Evolutionary conservation across 2,113 vertebrate species (phyloP), one percentile per base, ranked within the genome.

Genomic region (Phalacrocorax carbo): DNA sequence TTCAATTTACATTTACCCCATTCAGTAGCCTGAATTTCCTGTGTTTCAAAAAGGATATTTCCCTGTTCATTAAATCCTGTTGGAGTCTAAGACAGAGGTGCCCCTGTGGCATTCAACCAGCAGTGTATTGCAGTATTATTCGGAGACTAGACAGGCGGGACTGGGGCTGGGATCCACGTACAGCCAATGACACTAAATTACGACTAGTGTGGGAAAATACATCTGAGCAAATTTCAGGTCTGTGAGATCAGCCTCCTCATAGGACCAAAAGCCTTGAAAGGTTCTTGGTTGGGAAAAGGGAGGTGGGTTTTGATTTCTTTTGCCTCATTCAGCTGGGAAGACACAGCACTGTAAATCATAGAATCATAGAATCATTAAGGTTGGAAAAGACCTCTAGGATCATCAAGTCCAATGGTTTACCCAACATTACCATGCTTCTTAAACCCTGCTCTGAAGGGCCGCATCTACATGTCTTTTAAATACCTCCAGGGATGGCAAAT

Each of bases 31-130:
- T 95, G 66, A 85, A 76, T 55, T 78, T 77, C 17, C 34, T n/a
- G 19, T 88, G 70, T 96, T 97, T 94, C 82, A 81, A 94, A 96
- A 88, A n/a, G 73, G 38, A 20, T 90, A 72, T 95, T 97, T 96
- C 95, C 94, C 78, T 55, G 58, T 92, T 94, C 57, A 51, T 96
- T 96, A 92, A 97, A 91, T 76, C 52, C 62, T 27, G 0, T 62
- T 87, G 73, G 38, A 77, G 66, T 88, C 82, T 60, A 77, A 95
- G 68, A 71, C 4, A 12, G 62, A 58, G 27, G 23, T 52, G 17
- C 8, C 68, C 82, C 82, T 65, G 62, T 90, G 94, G 86, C 71
- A 96, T 92, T 89, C 78, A 94, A 32, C 40, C 64, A 92, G 61
- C 51, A 87, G 87, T 0, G 17, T 83, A 16, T 88, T 92, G 46